Evolutionary conservation across 2,888 invertebrate genomes (phyloP), one percentile per base, ranked within the genome.

Genomic region (Thereva nobilitata): DNA sequence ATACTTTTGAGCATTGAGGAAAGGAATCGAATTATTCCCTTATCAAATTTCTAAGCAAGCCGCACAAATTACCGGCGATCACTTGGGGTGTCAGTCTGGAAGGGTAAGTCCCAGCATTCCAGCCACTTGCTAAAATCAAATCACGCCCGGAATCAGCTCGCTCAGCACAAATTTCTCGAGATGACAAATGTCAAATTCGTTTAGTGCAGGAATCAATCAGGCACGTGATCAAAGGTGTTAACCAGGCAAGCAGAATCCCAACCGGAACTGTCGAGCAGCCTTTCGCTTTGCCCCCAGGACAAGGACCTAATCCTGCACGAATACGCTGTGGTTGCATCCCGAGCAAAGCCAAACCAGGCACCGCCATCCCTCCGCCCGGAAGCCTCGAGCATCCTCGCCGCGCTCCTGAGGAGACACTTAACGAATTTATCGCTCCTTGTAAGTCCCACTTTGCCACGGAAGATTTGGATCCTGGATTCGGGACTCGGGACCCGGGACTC

Each of bases 351-450:
- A n/a, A n/a, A 23, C 23, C 23, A 23, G 23, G 23, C 23, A 23
- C 23, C 23, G 23, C 2, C 23, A 2, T n/a, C 23, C 23, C 23
- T 23, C 23, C 23, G 2, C 23, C 23, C 23, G 23, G 23, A 23
- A 23, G 23, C 23, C 23, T 2, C 23, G 8, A 54, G 49, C 41
- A 54, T 38, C 55, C 55, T 56, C 52, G 41, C 52, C 34, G 45
- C 54, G 52, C 54, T 68, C 66, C 68, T 61, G 49, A 42, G 44
- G 41, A 68, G 66, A 68, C 68, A 63, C 68, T 68, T 68, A 68
- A 68, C 66, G 66, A 68, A 68, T 68, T 68, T 68, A 66, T 56
- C 50, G 56, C n/a, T 8, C 41, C 55, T 8, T 55, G 50, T 66
- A 61, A 66, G 50, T 61, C 55, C 66, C 63, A 68, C 68, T 68